These are phyloP conservation scores for Elmis aenea DNA, from an alignment of 2,888 invertebrate genomes.

Conservation along the genomic window DNA sequence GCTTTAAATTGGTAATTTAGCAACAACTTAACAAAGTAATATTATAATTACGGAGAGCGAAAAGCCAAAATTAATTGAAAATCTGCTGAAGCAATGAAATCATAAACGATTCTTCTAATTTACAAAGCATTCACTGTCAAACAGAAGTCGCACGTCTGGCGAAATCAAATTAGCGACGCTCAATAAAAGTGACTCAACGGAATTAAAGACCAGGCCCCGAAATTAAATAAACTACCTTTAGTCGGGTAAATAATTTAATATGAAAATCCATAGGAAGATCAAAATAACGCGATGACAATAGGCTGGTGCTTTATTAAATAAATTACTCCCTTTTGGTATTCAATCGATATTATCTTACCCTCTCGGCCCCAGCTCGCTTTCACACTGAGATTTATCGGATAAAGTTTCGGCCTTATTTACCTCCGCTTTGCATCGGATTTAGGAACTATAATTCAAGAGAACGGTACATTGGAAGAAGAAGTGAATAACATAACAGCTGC, in stretches of 20 bases:
- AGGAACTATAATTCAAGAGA: too few species aligned
- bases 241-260: constrained; percentile 21
- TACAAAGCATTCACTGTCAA: constrained; percentile 17
- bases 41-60: too few species aligned
- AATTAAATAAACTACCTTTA: constrained; percentile 22
- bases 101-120: constrained; percentile 10
- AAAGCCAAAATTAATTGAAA: too few species aligned
- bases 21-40: too few species aligned
- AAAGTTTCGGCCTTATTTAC: too few species aligned
- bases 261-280: constrained; percentile 21
- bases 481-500: too few species aligned
- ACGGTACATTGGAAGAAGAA: too few species aligned
- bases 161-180: constrained; percentile 17
- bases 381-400: too few species aligned
- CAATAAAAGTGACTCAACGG: constrained; percentile 20
- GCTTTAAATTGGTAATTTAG: too few species aligned
- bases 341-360: constrained; percentile 15
- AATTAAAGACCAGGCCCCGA: constrained; percentile 21
- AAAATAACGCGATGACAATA: constrained; percentile 20
- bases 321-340: constrained; percentile 19
- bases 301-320: constrained; percentile 19
- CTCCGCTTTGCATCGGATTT: too few species aligned
- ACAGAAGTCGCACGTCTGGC: constrained; percentile 18
- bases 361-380: constrained; percentile 5
- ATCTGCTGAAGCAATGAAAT: too few species aligned